Evolutionary conservation across 2,113 vertebrate species (phyloP).

Genomic region (Ramphastos sulfuratus): DNA sequence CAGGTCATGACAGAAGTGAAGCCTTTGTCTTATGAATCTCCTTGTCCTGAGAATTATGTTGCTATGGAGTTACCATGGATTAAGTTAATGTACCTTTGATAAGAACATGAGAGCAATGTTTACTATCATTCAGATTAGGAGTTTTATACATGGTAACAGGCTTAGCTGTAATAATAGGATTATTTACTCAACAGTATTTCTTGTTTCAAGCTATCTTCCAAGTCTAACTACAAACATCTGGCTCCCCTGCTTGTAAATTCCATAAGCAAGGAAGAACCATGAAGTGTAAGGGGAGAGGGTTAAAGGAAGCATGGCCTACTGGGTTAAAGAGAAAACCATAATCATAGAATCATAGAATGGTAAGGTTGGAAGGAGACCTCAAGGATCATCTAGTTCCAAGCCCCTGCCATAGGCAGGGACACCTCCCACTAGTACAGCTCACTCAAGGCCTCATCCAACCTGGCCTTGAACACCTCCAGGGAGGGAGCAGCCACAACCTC

Average conservation of each 20-base stretch:
- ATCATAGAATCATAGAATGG: too few relatives aligned
- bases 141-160: neutral
- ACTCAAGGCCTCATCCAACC: too few relatives aligned
- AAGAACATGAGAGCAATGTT: neutral
- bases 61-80: neutral
- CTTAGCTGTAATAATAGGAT: neutral
- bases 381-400: too few relatives aligned
- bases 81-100: neutral
- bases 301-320: neutral
- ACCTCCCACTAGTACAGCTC: too few relatives aligned
- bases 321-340: neutral
- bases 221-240: neutral
- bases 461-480: too few relatives aligned
- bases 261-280: neutral
- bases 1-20: neutral
- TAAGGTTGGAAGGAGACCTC: too few relatives aligned
- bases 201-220: neutral
- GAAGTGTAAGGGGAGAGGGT: neutral
- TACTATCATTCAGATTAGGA: neutral
- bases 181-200: neutral
- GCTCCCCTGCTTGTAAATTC: neutral
- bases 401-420: too few relatives aligned
- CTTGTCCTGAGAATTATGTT: neutral
- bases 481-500: too few relatives aligned
- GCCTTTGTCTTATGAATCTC: neutral